phyloP scores from a whole-genome alignment of 1,140 invertebrate genomes.

The Drosophila insularis region DNA sequence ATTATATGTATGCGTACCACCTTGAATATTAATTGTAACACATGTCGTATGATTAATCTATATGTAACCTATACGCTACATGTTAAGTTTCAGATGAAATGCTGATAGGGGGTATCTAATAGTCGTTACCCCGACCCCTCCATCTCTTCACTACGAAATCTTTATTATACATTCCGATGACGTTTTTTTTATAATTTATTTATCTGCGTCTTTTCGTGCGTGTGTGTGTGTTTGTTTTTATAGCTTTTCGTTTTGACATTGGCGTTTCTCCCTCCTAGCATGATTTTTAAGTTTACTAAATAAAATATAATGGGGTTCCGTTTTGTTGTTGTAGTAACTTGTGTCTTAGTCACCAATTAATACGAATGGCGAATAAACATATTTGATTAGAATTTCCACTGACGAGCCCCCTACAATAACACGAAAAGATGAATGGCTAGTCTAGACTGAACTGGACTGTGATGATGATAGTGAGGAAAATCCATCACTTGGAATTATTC shows the following conservation, averaged over 20 bases:
- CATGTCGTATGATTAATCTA: neutral
- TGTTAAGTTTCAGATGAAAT: neutral
- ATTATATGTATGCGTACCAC: no score
- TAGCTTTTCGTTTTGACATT: slow-evolving; percentile 43
- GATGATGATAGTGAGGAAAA: neutral
- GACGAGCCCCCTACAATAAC: neutral
- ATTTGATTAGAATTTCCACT: neutral
- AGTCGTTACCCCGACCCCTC: neutral
- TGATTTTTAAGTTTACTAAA: slow-evolving; percentile 38
- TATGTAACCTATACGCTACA: slow-evolving; percentile 1
- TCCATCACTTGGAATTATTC: neutral
- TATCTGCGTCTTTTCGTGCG: slow-evolving; percentile 25
- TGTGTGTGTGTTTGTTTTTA: slow-evolving; percentile 35
- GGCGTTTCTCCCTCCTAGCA: slow-evolving; percentile 19
- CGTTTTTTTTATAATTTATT: slow-evolving; percentile 64
- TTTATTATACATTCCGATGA: slow-evolving; percentile 49
- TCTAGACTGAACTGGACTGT: neutral
- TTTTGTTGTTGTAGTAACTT: neutral
- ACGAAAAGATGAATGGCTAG: neutral
- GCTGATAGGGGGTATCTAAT: slow-evolving; percentile 26
- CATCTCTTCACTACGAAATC: neutral
- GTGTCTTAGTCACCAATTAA: slow-evolving; percentile 33
- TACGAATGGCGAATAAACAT: neutral
- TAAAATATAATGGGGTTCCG: slow-evolving; percentile 40
- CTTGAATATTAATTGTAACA: no score